Conservation (phyloP, 2,888 invertebrate species). For the Timandra comae region DNA sequence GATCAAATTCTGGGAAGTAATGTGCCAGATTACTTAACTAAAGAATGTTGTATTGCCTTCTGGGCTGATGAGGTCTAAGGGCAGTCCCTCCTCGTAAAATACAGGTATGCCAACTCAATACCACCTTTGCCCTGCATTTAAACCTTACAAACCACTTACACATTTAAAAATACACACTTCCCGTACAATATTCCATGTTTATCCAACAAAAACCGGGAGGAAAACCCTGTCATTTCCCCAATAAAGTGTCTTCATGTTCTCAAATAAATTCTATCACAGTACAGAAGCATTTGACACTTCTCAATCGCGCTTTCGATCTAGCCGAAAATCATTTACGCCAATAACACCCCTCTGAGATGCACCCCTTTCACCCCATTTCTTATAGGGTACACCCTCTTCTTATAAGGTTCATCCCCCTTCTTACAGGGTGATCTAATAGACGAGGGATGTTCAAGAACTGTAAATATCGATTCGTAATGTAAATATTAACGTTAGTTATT, state of each 20-base stretch:
- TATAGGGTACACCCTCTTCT: too few species aligned
- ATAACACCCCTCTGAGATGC: slow-evolving; percentile 36
- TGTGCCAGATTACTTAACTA: too few species aligned
- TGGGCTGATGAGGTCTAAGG: too few species aligned
- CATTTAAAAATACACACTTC: slow-evolving; percentile 7
- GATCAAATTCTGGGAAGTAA: too few species aligned
- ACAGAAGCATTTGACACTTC: slow-evolving; percentile 29
- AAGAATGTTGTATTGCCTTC: too few species aligned
- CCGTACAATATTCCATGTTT: slow-evolving; percentile 6
- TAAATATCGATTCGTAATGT: slow-evolving; percentile 51
- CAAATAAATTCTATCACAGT: slow-evolving; percentile 35
- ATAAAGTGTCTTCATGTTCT: slow-evolving; percentile 25
- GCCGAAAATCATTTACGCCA: slow-evolving; percentile 62
- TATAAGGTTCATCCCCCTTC: slow-evolving; percentile 19
- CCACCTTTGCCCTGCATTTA: too few species aligned
- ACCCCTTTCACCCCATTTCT: too few species aligned
- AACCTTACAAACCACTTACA: too few species aligned
- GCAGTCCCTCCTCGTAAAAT: too few species aligned
- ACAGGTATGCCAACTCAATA: too few species aligned
- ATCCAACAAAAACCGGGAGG: slow-evolving; percentile 3
- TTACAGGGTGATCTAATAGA: slow-evolving; percentile 43
- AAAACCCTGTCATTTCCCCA: slow-evolving; percentile 13
- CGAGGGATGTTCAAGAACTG: slow-evolving; percentile 36
- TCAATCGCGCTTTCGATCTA: slow-evolving; percentile 38
- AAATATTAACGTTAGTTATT: slow-evolving; percentile 46